These are phyloP conservation scores for Pagrus major DNA, from an alignment of 2,113 vertebrate genomes.

Conservation along the genomic window DNA sequence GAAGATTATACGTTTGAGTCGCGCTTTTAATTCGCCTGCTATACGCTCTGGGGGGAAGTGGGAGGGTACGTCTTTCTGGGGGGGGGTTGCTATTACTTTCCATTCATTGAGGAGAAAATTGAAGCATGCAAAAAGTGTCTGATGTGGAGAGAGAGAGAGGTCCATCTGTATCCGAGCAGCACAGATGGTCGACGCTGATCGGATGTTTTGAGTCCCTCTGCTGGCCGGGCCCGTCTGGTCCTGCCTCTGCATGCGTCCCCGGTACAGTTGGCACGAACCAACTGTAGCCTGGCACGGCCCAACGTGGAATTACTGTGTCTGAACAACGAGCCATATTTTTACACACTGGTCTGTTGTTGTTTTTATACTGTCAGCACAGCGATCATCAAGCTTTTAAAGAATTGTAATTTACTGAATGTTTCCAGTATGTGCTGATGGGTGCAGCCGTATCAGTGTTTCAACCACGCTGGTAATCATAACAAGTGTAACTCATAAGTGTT, in stretches of 20 bases:
- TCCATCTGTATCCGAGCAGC: slow-evolving; percentile 70
- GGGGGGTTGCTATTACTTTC: slow-evolving; percentile 70
- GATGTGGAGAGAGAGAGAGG: slow-evolving; percentile 59
- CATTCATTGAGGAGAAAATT: slow-evolving; percentile 75
- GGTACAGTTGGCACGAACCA: slow-evolving; percentile 39
- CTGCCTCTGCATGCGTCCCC: slow-evolving; percentile 34
- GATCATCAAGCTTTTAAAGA: slow-evolving; percentile 34
- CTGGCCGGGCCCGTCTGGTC: slow-evolving; percentile 58
- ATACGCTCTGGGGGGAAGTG: slow-evolving; percentile 16
- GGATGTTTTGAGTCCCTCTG: slow-evolving; percentile 73
- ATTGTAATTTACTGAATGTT: slow-evolving; percentile 7
- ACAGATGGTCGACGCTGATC: slow-evolving; percentile 68
- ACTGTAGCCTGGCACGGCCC: slow-evolving; percentile 33
- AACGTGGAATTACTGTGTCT: slow-evolving; percentile 50
- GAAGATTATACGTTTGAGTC: slow-evolving; percentile 62
- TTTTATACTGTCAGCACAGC: slow-evolving; percentile 32
- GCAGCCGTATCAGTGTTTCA: slow-evolving; percentile 3
- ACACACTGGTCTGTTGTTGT: slow-evolving; percentile 36
- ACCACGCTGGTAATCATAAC: not conserved
- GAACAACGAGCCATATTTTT: slow-evolving; percentile 47
- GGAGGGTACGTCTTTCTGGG: slow-evolving; percentile 38
- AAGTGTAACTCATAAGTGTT: slow-evolving; percentile 13
- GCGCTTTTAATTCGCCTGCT: slow-evolving; percentile 59
- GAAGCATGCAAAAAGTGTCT: slow-evolving; percentile 68
- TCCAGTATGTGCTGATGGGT: not conserved